Base-by-base conservation (phyloP, 2,888 invertebrate species). In the Spicauda simplicius region DNA sequence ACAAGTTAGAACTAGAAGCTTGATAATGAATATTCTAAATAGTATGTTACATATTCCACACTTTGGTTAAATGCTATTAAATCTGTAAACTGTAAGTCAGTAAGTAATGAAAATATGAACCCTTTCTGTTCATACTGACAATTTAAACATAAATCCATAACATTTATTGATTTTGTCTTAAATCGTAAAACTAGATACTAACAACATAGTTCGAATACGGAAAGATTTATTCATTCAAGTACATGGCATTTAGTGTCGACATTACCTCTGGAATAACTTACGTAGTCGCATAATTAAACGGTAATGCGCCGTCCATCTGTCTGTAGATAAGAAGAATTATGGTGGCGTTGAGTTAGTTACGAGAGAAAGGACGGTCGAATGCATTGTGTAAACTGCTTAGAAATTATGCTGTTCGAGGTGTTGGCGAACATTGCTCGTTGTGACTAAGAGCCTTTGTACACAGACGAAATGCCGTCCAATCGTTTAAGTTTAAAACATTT, bases 311-410 rank as follows among this genome's bases (percentile, higher is more conserved):
- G 57, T 67, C 67, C 52, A 50, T 62, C 61, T 56, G 67, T 61
- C 61, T 56, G 67, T 25, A 56, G 61, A 67, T 61, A 66, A 61
- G 50, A 56, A 52, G 61, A 62, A 62, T 67, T 67, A 67, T 67
- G 55, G 56, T 18, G 62, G 56, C 25, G 52, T 52, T 52, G 41
- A 62, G 67, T 61, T 52, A 67, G 62, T 41, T 61, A 52, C 59
- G 67, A 67, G 67, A 57, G 67, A 67, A 67, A 67, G 67, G 67
- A 48, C 14, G 19, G 19, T n/a, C 20, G 61, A 25, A 50, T 52
- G 19, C 59, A 60, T 68, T 69, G 61, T 61, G 71, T 64, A 66
- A 67, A 70, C 65, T 57, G 59, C 61, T 71, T 67, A 58, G 69
- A 60, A 70, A 70, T 66, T 61, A 59, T 56, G 57, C 50, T 57